Percentiles rank a stretch among this genome's conserved stretches.
phyloP scores from a whole-genome alignment of 2,797 vertebrate species.

The Momotus momota region DNA sequence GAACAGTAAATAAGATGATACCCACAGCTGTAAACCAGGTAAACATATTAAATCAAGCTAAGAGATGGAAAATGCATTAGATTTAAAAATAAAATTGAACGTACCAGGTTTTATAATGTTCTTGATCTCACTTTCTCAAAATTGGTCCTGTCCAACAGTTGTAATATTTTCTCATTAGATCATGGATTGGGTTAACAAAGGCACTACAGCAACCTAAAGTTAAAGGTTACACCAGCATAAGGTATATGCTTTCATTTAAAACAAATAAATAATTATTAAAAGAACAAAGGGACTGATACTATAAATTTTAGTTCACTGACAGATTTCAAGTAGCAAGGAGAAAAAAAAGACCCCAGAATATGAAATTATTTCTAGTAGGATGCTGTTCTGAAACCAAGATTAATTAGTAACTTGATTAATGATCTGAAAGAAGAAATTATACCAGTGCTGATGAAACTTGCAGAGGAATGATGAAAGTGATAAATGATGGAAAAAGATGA shows the following conservation, averaged over 20 bases:
- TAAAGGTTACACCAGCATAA: background rate
- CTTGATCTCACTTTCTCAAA: background rate
- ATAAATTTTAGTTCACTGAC: background rate
- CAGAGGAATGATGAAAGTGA: conserved; percentile 7
- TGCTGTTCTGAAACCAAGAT: conserved; percentile 13
- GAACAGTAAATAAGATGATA: background rate
- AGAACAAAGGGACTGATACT: background rate
- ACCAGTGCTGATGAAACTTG: conserved; percentile 18
- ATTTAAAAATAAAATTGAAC: background rate
- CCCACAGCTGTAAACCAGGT: background rate
- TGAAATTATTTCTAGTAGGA: conserved; percentile 14
- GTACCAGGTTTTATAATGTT: background rate
- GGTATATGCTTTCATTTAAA: background rate
- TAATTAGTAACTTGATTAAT: conserved; percentile 53
- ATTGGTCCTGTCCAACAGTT: background rate
- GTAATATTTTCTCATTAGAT: background rate
- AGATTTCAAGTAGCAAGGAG: conserved; percentile 11
- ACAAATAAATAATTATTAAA: background rate
- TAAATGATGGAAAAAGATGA: background rate
- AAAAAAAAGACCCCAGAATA: background rate
- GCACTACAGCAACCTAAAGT: background rate
- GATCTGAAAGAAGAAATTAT: conserved; percentile 31
- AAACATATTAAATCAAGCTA: background rate
- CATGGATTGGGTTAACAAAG: background rate
- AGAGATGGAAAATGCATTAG: background rate